Evolutionary conservation across 1,140 invertebrate genomes (phyloP).

Genomic region (Cydia strobilella): DNA sequence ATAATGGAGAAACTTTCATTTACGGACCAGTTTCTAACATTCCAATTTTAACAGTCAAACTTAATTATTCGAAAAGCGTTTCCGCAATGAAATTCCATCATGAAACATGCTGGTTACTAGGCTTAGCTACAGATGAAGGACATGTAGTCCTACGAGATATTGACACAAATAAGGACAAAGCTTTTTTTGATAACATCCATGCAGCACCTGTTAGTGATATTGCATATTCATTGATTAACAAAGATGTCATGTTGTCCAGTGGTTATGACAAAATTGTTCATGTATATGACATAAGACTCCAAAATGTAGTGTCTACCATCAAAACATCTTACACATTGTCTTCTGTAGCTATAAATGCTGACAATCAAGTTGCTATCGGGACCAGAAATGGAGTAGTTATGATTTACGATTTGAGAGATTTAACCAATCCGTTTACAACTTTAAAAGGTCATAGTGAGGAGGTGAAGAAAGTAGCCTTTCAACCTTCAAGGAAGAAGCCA

Average conservation of each 20-base stretch:
- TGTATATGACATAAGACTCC: conserved; percentile 72
- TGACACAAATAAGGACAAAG: conserved; percentile 74
- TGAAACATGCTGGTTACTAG: conserved; percentile 68
- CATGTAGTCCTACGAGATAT: conserved; percentile 73
- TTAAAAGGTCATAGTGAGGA: conserved; percentile 68
- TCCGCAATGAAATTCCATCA: conserved; percentile 76
- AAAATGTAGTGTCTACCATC: conserved; percentile 72
- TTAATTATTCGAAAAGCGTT: conserved; percentile 69
- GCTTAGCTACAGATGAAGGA: conserved; percentile 75
- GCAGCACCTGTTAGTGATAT: conserved; percentile 75
- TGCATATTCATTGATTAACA: conserved; percentile 72
- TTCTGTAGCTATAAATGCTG: conserved; percentile 68
- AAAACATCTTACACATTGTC: conserved; percentile 67
- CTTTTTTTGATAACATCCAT: conserved; percentile 73
- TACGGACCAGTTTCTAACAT: conserved; percentile 74
- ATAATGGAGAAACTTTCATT: conserved; percentile 75
- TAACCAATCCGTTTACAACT: conserved; percentile 60
- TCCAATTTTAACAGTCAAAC: conserved; percentile 67
- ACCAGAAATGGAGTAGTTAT: conserved; percentile 69
- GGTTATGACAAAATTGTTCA: conserved; percentile 76
- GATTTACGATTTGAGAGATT: conserved; percentile 74
- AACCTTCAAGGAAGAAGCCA: conserved; percentile 64
- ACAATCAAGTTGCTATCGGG: conserved; percentile 71
- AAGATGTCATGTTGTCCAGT: conserved; percentile 73
- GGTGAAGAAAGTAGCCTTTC: conserved; percentile 68